Evolutionary conservation across 1,140 invertebrate species (phyloP).

Genomic region (Drosophila dunni): DNA sequence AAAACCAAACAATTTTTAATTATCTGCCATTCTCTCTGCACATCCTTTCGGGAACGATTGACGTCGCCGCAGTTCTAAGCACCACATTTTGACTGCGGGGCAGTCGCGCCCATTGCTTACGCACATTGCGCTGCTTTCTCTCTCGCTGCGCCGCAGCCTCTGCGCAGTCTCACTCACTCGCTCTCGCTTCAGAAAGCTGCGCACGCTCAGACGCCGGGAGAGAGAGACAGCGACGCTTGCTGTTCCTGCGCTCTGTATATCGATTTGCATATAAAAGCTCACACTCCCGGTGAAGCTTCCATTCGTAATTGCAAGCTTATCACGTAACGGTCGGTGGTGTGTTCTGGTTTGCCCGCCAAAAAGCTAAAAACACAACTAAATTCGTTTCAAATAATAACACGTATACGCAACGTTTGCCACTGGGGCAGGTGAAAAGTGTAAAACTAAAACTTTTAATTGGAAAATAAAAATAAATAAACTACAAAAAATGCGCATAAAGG

Average conservation of each 20-base stretch:
- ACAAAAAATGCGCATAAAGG: conserved; percentile 51
- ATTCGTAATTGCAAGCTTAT: conserved; percentile 65
- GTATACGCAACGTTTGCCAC: conserved; percentile 66
- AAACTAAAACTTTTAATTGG: conserved; percentile 11
- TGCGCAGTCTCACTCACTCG: not conserved
- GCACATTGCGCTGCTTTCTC: conserved; percentile 23
- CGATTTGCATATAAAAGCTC: conserved; percentile 69
- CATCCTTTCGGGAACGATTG: conserved; percentile 30
- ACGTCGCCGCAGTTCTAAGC: conserved; percentile 33
- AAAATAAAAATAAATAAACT: conserved; percentile 26
- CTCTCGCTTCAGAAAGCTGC: conserved; percentile 9
- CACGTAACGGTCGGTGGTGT: conserved; percentile 62
- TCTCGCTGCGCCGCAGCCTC: not conserved
- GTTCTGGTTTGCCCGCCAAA: conserved; percentile 51
- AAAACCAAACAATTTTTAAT: conserved; percentile 14
- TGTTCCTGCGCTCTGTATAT: conserved; percentile 38
- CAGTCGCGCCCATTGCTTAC: conserved; percentile 47
- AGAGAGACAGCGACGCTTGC: conserved; percentile 3
- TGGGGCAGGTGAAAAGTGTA: conserved; percentile 28
- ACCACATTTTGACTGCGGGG: conserved; percentile 4
- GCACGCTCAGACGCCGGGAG: conserved; percentile 11
- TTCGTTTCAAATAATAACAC: conserved; percentile 39
- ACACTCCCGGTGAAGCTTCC: conserved; percentile 52
- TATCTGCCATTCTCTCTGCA: conserved; percentile 13
- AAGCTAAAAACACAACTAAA: conserved; percentile 5